These are phyloP conservation scores for Hafferia zeledoni DNA, from an alignment of 2,797 vertebrate species.

Conservation along the genomic window DNA sequence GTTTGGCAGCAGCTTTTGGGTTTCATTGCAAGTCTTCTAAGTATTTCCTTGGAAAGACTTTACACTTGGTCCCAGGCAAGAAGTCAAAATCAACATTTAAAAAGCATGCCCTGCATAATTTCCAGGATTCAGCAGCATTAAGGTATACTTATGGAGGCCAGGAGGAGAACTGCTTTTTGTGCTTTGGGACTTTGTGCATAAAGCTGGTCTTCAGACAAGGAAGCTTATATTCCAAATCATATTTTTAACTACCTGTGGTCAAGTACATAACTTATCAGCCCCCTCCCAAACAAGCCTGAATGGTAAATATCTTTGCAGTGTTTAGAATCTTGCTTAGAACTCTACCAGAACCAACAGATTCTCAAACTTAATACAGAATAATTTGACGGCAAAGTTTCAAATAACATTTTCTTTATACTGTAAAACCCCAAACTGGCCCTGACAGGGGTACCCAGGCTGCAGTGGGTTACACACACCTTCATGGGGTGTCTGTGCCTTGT, in stretches of 20 bases:
- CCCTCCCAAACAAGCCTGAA: slow-evolving; percentile 6
- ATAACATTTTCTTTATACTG: neutral
- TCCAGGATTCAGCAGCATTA: slow-evolving; percentile 55
- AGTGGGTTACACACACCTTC: neutral
- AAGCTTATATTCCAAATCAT: slow-evolving; percentile 63
- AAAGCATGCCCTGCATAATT: slow-evolving; percentile 64
- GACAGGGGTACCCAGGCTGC: neutral
- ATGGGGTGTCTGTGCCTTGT: neutral
- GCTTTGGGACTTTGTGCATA: neutral
- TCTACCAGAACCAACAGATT: neutral
- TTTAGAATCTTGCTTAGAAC: neutral
- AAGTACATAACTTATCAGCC: slow-evolving; percentile 34
- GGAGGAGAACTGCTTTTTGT: slow-evolving; percentile 52
- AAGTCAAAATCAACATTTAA: slow-evolving; percentile 74
- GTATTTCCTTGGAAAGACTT: slow-evolving; percentile 77
- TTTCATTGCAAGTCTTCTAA: slow-evolving; percentile 71
- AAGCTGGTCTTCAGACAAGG: slow-evolving; percentile 60
- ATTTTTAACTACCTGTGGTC: slow-evolving; percentile 46
- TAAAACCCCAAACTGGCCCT: neutral
- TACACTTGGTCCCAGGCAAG: slow-evolving; percentile 74
- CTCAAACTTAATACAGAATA: neutral
- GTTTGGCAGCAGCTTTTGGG: slow-evolving; percentile 58
- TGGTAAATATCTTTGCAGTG: neutral
- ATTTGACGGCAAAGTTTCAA: neutral
- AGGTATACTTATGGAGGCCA: slow-evolving; percentile 40